Base-by-base conservation (phyloP, 2,113 vertebrate genomes). In the Pterocles burchelli region DNA sequence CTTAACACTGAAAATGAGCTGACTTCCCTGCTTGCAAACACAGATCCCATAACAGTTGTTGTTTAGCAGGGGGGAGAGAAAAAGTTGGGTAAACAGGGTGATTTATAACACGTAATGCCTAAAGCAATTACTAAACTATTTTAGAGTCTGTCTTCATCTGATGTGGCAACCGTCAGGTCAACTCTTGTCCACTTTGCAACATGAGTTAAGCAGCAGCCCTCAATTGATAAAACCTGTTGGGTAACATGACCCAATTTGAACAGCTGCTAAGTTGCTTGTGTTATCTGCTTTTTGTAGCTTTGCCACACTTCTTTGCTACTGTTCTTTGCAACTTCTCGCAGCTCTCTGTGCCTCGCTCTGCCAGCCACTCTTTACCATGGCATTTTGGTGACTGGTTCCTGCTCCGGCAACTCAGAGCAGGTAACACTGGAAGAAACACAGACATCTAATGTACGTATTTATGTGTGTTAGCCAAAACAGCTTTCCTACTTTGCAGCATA, bases 71-170 rank as follows among this genome's bases (percentile, higher is more conserved):
- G 13, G 8, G 9, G 31, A 43, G 3, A 84, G 61, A 88, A 88
- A 92, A 58, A 67, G 51, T 77, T 78, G 52, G 68, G 55, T 84
- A 88, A 90, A 92, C 79, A 92, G 71, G 59, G 67, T 95, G 92
- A 89, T 96, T 95, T 96, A 78, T 86, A 78, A 59, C 52, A 66
- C 46, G 25, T 80, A 67, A 90, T 81, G 65, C 91, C 90, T 93
- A 67, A 78, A 90, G 95, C 90, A 92, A 95, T 92, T 95, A 84
- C 92, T 76, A 59, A 34, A 22, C 65, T 84, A 38, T 95, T 93
- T 95, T 90, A 71, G 79, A 74, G 22, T 63, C 76, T 84, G 16
- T 59, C 90, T 71, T 84, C 33, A 33, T 63, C 48, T 57, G 10
- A 74, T 84, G 86, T 87, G 65, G 85, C 91, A 95, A 84, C 76